Percentiles rank a stretch among this genome's conserved stretches.
phyloP scores from a whole-genome alignment of 30 jellyfish, hydroid and myxozoan species.

The Pseudorhiza aurosa region DNA sequence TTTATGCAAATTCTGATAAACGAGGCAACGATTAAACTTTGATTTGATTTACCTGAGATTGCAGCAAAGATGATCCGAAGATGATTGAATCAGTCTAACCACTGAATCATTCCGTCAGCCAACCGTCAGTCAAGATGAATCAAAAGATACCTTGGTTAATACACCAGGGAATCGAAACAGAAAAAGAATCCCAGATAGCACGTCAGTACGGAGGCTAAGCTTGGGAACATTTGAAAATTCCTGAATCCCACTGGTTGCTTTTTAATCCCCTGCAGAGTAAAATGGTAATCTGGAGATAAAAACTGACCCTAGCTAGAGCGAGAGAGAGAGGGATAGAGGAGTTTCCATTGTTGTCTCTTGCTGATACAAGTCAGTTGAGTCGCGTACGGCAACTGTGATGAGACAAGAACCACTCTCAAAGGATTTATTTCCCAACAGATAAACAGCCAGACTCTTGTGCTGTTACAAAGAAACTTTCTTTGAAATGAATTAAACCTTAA shows the following conservation, averaged over 20 bases:
- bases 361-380: slow-evolving; percentile 44
- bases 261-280: slow-evolving; percentile 56
- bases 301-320: slow-evolving; percentile 44
- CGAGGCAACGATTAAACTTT: too few species aligned
- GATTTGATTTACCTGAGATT: too few species aligned
- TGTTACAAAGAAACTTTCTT: slow-evolving; percentile 52
- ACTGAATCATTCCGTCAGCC: too few species aligned
- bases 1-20: too few species aligned
- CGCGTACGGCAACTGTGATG: slow-evolving; percentile 52
- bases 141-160: too few species aligned
- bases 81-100: too few species aligned
- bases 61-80: too few species aligned
- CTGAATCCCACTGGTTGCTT: slow-evolving; percentile 30
- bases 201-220: too few species aligned
- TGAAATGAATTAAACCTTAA: slow-evolving; percentile 26
- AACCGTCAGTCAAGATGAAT: too few species aligned
- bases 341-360: slow-evolving; percentile 48
- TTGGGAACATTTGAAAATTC: neutral
- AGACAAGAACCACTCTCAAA: slow-evolving; percentile 62
- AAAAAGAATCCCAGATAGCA: too few species aligned
- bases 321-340: slow-evolving; percentile 8
- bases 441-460: slow-evolving; percentile 50
- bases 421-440: slow-evolving; percentile 31
- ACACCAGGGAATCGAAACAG: too few species aligned
- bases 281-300: slow-evolving; percentile 62